phyloP scores from a whole-genome alignment of 2,797 vertebrate species.

The Pagetopsis macropterus region DNA sequence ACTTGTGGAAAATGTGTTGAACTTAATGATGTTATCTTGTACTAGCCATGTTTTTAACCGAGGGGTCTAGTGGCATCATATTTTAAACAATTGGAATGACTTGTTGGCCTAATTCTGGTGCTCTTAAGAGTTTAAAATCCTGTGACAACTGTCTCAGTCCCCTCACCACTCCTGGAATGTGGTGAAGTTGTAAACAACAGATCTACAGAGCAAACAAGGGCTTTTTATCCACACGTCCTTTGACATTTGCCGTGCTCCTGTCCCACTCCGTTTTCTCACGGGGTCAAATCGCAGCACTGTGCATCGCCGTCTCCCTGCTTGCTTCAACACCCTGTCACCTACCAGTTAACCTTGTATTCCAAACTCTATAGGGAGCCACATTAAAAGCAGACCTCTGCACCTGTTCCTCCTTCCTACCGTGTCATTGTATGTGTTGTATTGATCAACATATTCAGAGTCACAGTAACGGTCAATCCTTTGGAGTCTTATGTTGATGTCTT shows the following conservation, averaged over 20 bases:
- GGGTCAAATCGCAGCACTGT: constrained; percentile 67
- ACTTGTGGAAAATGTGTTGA: not conserved
- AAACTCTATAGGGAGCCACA: constrained; percentile 54
- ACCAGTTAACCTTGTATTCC: constrained; percentile 69
- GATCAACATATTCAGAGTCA: constrained; percentile 32
- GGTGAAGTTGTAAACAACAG: constrained; percentile 68
- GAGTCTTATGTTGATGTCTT: constrained; percentile 35
- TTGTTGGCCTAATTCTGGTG: constrained; percentile 2
- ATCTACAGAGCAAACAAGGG: constrained; percentile 67
- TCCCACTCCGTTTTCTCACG: constrained; percentile 69
- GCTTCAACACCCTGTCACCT: constrained; percentile 72
- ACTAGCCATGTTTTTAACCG: not conserved
- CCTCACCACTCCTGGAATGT: constrained; percentile 48
- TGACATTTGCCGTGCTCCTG: constrained; percentile 66
- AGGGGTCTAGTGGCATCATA: not conserved
- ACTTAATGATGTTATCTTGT: not conserved
- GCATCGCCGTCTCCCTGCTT: constrained; percentile 43
- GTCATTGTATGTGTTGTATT: constrained; percentile 28
- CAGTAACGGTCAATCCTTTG: constrained; percentile 18
- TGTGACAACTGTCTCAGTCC: not conserved
- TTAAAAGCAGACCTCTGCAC: constrained; percentile 46
- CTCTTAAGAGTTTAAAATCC: constrained; percentile 1
- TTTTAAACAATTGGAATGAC: not conserved
- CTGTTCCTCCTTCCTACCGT: constrained; percentile 38
- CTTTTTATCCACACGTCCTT: constrained; percentile 65